Evolutionary conservation across 2,797 vertebrate species (phyloP), one percentile per base, ranked within the genome.

Genomic region (Melanotaenia nigrans): DNA sequence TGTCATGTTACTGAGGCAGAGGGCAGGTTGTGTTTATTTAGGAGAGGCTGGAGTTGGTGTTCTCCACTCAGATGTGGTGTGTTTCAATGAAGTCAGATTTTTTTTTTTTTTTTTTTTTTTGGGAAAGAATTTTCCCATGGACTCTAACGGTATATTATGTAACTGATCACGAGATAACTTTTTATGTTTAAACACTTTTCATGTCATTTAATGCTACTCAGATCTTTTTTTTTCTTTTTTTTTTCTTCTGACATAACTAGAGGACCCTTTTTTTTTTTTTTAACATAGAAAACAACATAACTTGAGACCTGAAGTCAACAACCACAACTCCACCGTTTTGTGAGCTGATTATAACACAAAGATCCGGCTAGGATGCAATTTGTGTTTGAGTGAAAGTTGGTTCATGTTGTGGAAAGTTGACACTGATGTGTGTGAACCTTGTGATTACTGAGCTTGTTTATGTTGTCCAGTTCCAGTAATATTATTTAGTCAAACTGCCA

Each of bases 11-110:
- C 38, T 18, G 42, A 71, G 62, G 10, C 62, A 28, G 33, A 80
- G 70, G 45, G 53, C n/a, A 59, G 24, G 22, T 33, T 30, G 22
- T 79, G 77, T 83, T 83, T 85, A 64, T 87, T 81, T 83, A 62
- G 40, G 60, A 42, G 65, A 55, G 25, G 42, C 54, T 42, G 63
- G 28, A 63, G 53, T 62, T 60, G 54, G 56, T 49, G 61, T 68
- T 61, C 42, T 61, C 36, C 32, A 3, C 56, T 61, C 45, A 70
- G 64, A 68, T 22, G 53, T 68, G 58, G 65, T 73, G 63, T 78
- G 45, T 85, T 79, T 79, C 61, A 22, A 70, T 58, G 77, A 45
- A 56, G 64, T 35, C 60, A 13, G 28, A n/a, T 28, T 25, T 63
- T n/a, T n/a, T 58, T 40, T 35, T 38, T 1, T 54, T 53, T 42